These are phyloP conservation scores for Ailuropoda melanoleuca DNA, from an alignment of 2,113 vertebrate genomes.

Conservation along the genomic window DNA sequence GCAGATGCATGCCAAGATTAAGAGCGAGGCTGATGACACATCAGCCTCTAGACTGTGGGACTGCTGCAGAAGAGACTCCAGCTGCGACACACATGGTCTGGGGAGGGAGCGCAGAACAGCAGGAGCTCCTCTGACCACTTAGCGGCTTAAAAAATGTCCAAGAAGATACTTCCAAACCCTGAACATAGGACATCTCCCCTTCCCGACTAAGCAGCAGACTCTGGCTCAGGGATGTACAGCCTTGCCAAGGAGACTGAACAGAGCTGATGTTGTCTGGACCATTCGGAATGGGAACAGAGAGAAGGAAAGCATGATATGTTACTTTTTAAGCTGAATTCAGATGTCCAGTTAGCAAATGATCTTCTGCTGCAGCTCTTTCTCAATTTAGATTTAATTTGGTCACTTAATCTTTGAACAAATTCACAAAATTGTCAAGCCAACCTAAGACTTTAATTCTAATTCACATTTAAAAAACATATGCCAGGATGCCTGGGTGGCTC, in stretches of 20 bases:
- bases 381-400: neutral
- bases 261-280: neutral
- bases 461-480: neutral
- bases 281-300: neutral
- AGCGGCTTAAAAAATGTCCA: neutral
- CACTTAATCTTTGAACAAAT: neutral
- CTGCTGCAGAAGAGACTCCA: neutral
- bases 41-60: neutral
- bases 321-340: neutral
- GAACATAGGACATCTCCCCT: neutral
- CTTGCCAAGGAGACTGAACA: neutral
- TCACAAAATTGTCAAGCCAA: neutral
- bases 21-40: neutral
- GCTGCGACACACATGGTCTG: conserved; percentile 29
- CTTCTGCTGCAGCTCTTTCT: neutral
- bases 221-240: neutral
- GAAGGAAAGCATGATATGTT: neutral
- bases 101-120: neutral
- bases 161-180: neutral
- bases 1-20: neutral
- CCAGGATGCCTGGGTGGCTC: too few species aligned
- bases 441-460: neutral
- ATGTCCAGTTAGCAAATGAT: neutral
- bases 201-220: neutral
- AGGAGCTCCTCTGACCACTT: neutral